These are phyloP conservation scores for Sus cebifrons DNA, from an alignment of 2,797 vertebrate species.

Conservation along the genomic window DNA sequence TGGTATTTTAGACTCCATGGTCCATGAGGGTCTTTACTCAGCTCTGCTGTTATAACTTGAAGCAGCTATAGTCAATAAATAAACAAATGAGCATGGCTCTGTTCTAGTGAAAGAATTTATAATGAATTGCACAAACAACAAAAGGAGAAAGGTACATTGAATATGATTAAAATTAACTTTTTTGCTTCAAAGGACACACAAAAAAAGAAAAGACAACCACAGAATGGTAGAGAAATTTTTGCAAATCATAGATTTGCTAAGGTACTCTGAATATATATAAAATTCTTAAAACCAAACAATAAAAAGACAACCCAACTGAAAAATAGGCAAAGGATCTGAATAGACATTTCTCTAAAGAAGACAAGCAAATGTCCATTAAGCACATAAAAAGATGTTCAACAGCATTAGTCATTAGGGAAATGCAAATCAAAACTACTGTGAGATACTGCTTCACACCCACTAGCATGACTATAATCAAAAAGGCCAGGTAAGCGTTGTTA, in stretches of 20 bases:
- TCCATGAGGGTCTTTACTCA: too few relatives aligned
- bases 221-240: not conserved
- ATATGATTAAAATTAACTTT: not conserved
- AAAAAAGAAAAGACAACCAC: conserved; percentile 20
- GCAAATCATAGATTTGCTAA: conserved; percentile 3
- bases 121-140: not conserved
- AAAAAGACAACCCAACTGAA: conserved; percentile 38
- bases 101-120: conserved; percentile 3
- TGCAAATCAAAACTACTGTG: not conserved
- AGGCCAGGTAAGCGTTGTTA: not conserved
- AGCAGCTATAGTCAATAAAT: too few relatives aligned
- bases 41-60: too few relatives aligned
- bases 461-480: not conserved
- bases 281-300: conserved; percentile 1
- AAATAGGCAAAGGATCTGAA: not conserved
- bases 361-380: not conserved
- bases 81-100: not conserved
- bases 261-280: not conserved
- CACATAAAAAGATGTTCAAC: not conserved
- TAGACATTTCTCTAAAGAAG: not conserved
- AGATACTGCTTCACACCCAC: not conserved
- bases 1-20: too few relatives aligned
- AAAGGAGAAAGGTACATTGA: not conserved
- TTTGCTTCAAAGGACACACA: not conserved
- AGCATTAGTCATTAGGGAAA: conserved; percentile 35